Conservation (phyloP, 2,888 invertebrate species). For the Danaus chrysippus region DNA sequence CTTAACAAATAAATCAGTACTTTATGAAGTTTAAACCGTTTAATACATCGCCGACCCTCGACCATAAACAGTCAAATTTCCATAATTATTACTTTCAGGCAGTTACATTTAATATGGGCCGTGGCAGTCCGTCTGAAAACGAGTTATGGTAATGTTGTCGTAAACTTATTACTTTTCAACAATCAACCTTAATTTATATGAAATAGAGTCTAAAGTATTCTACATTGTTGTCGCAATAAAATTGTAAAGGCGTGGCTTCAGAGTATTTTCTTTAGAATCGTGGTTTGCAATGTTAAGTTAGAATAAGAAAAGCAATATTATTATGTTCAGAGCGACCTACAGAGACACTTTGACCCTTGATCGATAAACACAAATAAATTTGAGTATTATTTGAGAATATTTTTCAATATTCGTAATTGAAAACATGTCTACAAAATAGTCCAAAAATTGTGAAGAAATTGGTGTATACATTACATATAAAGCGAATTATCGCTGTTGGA, state of each 20-base stretch:
- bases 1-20: not conserved
- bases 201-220: not conserved
- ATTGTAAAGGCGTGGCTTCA: not conserved
- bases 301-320: too few species aligned
- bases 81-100: slow-evolving; percentile 32
- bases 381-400: too few species aligned
- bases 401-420: too few species aligned
- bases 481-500: too few species aligned
- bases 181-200: not conserved
- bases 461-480: too few species aligned
- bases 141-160: slow-evolving; percentile 32
- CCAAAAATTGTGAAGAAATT: too few species aligned
- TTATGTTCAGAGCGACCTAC: too few species aligned
- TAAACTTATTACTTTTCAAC: slow-evolving; percentile 2
- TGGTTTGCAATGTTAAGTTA: not conserved
- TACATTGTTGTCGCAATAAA: not conserved
- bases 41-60: not conserved
- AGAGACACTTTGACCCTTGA: too few species aligned
- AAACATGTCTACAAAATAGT: too few species aligned
- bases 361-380: too few species aligned
- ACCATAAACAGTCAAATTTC: slow-evolving; percentile 20
- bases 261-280: not conserved
- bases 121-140: slow-evolving; percentile 29
- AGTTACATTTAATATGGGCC: slow-evolving; percentile 29
- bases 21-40: not conserved